Base-by-base conservation (phyloP, 2,113 vertebrate species). In the Colaptes auratus region DNA sequence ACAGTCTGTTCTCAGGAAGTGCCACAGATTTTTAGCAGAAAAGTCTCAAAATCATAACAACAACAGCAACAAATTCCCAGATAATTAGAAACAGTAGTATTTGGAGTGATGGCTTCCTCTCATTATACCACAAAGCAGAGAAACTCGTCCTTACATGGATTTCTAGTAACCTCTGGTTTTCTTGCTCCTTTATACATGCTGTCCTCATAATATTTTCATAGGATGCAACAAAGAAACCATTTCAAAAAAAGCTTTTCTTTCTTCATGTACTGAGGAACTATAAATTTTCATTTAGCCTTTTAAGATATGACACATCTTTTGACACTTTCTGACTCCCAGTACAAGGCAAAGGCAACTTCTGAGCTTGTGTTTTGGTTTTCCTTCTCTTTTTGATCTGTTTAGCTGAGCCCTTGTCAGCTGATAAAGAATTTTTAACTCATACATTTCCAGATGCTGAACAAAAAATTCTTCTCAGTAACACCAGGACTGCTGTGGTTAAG, bases 201-300 rank as follows among this genome's bases (percentile, higher is more conserved):
- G 90, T 94, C 92, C 82, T 96, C 92, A 77, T 93, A 96, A 92
- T 76, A 96, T 88, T 97, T 97, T 97, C 90, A 95, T 92, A 93
- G 94, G 88, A 93, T 67, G 61, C 2, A 5, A 91, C 92, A 92
- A 94, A 96, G 94, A 92, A 77, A 82, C 70, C 86, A 74, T 96
- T 94, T 84, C 83, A 96, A 87, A 95, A 95, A 90, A 95, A 94
- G 59, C 55, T 84, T 89, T 75, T 50, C 76, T 92, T 95, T 82
- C 77, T 95, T 95, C 88, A 59, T 70, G 89, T 95, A 92, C 88
- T 95, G 88, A 96, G 46, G 89, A 95, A 82, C 64, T 81, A n/a
- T 79, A 80, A 95, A 92, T 96, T 97, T 95, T 96, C 95, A 91
- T 93, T 53, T 96, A 96, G 90, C 65, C 96, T 96, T 95, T 89